Conservation (phyloP, 92 coral and sea anemone genomes). For the Paragorgia papillata region DNA sequence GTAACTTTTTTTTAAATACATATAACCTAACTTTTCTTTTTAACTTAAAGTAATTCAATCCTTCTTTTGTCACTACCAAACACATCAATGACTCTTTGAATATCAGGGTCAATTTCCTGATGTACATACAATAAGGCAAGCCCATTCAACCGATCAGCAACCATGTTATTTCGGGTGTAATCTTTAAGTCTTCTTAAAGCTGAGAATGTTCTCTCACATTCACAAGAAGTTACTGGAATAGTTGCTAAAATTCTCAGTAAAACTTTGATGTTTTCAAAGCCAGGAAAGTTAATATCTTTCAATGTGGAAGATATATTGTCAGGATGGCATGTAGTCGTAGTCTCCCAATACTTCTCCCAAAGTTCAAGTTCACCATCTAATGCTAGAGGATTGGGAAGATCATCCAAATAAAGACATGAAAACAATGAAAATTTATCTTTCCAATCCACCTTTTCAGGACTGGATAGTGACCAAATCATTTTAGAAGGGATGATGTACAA, state of each 20-base stretch:
- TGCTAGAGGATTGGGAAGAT: neutral
- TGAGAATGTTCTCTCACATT: constrained; percentile 18
- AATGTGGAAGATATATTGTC: constrained; percentile 14
- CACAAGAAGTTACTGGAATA: constrained; percentile 23
- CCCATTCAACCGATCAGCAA: constrained; percentile 6
- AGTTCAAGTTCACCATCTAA: constrained; percentile 15
- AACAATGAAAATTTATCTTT: neutral
- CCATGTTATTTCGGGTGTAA: constrained; percentile 12
- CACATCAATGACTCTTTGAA: neutral
- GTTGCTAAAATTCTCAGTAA: neutral
- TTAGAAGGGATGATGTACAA: neutral
- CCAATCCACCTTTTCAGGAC: neutral
- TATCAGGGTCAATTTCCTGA: neutral
- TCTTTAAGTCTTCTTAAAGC: constrained; percentile 9
- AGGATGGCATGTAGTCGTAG: neutral
- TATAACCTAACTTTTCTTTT: too few relatives aligned
- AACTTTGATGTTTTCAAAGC: constrained; percentile 7
- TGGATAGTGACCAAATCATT: neutral
- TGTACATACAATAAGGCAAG: constrained; percentile 7
- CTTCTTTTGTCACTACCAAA: constrained; percentile 4
- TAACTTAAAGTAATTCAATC: neutral
- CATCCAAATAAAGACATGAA: neutral
- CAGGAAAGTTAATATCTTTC: constrained; percentile 22
- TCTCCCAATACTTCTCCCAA: neutral
- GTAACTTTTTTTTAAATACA: too few relatives aligned